Conservation (phyloP, 2,888 invertebrate genomes). For the Drosophila parthenogenetica region DNA sequence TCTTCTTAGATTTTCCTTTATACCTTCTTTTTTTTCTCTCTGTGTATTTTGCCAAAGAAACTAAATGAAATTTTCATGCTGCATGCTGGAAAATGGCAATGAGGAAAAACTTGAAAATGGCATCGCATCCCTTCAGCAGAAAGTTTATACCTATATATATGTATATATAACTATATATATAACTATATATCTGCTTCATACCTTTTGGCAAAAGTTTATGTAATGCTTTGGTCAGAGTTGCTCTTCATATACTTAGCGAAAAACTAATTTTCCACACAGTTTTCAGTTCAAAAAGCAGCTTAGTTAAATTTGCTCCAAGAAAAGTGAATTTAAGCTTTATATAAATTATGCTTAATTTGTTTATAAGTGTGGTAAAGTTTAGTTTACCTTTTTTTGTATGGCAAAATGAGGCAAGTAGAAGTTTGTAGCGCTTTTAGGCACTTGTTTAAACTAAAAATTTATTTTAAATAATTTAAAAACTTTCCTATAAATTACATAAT, state of each 20-base stretch:
- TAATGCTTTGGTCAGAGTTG: slow-evolving; percentile 11
- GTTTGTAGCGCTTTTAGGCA: too few relatives aligned
- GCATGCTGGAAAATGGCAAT: slow-evolving; percentile 33
- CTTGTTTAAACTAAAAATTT: too few relatives aligned
- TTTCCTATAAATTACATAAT: too few relatives aligned
- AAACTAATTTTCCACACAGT: slow-evolving; percentile 16
- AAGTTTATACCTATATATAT: slow-evolving; percentile 21
- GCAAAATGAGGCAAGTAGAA: too few relatives aligned
- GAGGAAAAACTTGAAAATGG: slow-evolving; percentile 40
- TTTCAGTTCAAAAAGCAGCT: neutral
- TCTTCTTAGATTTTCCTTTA: slow-evolving; percentile 1
- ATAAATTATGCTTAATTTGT: neutral
- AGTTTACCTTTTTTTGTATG: neutral
- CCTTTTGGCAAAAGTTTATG: slow-evolving; percentile 17
- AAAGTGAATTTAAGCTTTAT: neutral
- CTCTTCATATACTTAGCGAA: slow-evolving; percentile 2
- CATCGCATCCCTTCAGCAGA: slow-evolving; percentile 20
- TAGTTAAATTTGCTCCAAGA: neutral
- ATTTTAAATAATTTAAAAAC: too few relatives aligned
- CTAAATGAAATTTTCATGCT: slow-evolving; percentile 80
- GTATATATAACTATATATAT: slow-evolving; percentile 9
- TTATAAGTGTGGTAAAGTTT: too few relatives aligned
- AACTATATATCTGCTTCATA: slow-evolving; percentile 12
- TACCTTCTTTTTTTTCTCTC: slow-evolving; percentile 37
- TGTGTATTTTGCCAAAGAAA: slow-evolving; percentile 55